These are phyloP conservation scores for Aurelia aurita complex sp. Pacific DNA, from an alignment of 30 jellyfish, hydroid and myxozoan genomes.

Conservation along the genomic window DNA sequence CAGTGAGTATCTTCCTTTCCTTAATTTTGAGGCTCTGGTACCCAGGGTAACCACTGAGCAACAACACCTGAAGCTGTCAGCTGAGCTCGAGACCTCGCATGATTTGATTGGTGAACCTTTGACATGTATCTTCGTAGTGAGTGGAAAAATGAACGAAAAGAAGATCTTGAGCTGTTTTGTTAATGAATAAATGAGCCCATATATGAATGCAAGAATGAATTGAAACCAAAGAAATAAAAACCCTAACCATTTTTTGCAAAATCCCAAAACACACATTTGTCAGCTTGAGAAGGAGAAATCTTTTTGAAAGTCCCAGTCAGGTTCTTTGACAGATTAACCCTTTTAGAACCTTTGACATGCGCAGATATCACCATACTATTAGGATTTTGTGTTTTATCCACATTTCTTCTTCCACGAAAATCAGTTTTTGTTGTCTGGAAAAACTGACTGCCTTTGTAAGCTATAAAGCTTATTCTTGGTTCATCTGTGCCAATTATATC, in stretches of 20 bases:
- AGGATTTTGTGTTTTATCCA: background rate
- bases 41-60: no score
- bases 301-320: conserved; percentile 45
- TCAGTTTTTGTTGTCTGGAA: conserved; percentile 49
- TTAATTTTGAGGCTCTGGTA: no score
- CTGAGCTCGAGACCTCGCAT: no score
- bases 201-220: no score
- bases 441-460: conserved; percentile 47
- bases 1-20: no score
- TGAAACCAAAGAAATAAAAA: no score
- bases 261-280: conserved; percentile 77
- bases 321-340: conserved; percentile 28
- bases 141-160: no score
- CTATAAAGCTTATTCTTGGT: conserved; percentile 53
- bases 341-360: conserved; percentile 31
- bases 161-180: no score
- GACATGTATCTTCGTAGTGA: no score
- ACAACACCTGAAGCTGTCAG: no score
- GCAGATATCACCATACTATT: conserved; percentile 65
- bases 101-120: no score
- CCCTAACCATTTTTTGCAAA: conserved; percentile 59
- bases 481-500: conserved; percentile 12
- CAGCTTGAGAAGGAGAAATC: background rate
- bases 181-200: no score
- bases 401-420: conserved; percentile 25